These are phyloP conservation scores for Thryonomys swinderianus DNA, from an alignment of 2,113 vertebrate genomes.

Conservation along the genomic window DNA sequence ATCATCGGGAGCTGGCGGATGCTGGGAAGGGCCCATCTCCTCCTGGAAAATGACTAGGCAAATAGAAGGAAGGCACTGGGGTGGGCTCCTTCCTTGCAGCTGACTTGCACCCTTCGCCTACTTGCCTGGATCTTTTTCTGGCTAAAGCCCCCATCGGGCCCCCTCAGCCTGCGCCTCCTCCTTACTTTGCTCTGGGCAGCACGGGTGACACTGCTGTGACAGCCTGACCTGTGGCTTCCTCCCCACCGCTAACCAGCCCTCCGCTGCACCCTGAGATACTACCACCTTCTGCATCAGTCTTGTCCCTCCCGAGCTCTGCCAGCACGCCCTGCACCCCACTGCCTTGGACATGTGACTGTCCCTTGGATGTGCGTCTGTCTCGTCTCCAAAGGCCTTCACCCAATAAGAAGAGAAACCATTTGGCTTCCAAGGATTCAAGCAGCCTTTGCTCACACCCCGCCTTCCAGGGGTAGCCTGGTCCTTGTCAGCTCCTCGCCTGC, in stretches of 20 bases:
- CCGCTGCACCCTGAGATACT: neutral
- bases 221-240: conserved; percentile 22
- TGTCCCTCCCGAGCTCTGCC: neutral
- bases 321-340: neutral
- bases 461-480: neutral
- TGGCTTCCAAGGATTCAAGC: neutral
- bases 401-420: conserved; percentile 1
- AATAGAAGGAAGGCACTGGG: neutral
- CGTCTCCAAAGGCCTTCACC: conserved; percentile 46
- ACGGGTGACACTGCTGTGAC: neutral
- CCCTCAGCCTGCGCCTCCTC: conserved; percentile 37
- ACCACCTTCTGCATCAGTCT: neutral
- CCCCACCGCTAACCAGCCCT: conserved; percentile 4
- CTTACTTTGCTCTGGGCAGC: neutral
- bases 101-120: neutral
- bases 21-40: neutral
- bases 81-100: neutral
- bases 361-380: neutral
- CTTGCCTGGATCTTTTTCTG: conserved; percentile 34
- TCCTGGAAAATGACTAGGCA: neutral
- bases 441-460: conserved; percentile 41
- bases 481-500: neutral
- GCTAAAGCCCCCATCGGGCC: neutral
- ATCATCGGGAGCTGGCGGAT: conserved; percentile 1
- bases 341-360: neutral